Conservation (phyloP, 2,113 vertebrate species). For the Oncorhynchus tshawytscha region DNA sequence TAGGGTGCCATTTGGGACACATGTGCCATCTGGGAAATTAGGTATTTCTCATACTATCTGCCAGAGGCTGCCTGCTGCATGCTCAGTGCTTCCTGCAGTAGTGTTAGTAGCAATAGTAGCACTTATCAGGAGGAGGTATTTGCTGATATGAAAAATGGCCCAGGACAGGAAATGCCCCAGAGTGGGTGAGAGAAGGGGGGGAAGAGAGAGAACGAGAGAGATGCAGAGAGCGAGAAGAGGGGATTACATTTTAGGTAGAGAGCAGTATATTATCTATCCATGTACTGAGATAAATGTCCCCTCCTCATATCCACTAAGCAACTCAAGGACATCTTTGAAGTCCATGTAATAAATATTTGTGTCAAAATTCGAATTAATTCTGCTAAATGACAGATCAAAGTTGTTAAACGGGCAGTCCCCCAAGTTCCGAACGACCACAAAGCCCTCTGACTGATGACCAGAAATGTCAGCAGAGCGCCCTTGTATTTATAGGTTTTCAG, state of each 20-base stretch:
- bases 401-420: neutral
- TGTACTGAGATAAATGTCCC: neutral
- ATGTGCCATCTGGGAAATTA: neutral
- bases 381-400: slow-evolving; percentile 19
- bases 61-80: neutral
- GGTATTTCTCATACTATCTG: slow-evolving; percentile 1
- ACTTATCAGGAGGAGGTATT: neutral
- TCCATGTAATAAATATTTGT: slow-evolving; percentile 14
- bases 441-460: neutral
- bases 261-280: neutral
- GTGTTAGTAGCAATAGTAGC: slow-evolving; percentile 1
- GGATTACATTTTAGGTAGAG: no score
- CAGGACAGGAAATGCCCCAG: slow-evolving; percentile 7
- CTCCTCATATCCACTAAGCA: neutral
- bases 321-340: slow-evolving; percentile 29
- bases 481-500: neutral
- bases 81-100: neutral
- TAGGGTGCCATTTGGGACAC: neutral
- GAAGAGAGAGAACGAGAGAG: no score
- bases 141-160: slow-evolving; percentile 22
- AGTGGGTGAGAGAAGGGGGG: neutral
- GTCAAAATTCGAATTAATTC: neutral
- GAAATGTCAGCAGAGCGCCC: neutral
- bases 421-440: slow-evolving; percentile 4
- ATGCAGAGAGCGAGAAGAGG: no score